Base-by-base conservation (phyloP, 2,797 vertebrate species). In the Sorex maritimensis region DNA sequence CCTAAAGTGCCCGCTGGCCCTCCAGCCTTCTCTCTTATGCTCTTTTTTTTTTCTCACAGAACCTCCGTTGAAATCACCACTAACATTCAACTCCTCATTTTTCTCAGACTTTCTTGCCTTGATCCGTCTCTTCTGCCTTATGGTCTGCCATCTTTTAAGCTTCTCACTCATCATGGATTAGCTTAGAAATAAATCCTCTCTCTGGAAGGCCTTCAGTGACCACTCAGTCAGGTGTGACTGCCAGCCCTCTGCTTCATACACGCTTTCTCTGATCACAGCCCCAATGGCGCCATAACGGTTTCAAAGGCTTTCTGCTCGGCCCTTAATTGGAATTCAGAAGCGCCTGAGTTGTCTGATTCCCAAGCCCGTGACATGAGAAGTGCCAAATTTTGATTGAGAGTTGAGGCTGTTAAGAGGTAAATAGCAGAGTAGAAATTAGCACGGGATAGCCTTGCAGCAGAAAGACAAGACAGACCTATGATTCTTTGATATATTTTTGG, bases 201-300 rank as follows among this genome's bases (percentile, higher is more conserved):
- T 85, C 58, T 86, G 75, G 52, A 86, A 83, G 83, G 49, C 8
- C 28, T 69, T 67, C 58, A 19, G 8, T 63, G 65, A 68, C n/a
- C n/a, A 34, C 23, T 5, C 15, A 38, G 23, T 13, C 24, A 12
- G 15, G 28, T 34, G 73, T 28, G n/a, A 30, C 41, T 24, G 19
- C 30, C 21, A 28, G 6, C 55, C 61, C 69, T 80, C 58, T 41
- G 52, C 58, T 74, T 61, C 9, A 49, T 15, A 28, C 1, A 1
- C 21, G 2, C 0, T 30, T 89, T 74, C 44, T 90, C n/a, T 2
- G 10, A 17, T 81, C 46, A 21, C 2, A 55, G 8, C 52, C 17
- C 30, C 41, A 9, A 14, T 6, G 1, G 7, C 19, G 2, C 38
- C 34, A 17, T 5, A n/a, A 49, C n/a, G 21, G 34, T 73, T 85